phyloP scores from a whole-genome alignment of 2,113 vertebrate species.

The Haplotaxodon microlepis region DNA sequence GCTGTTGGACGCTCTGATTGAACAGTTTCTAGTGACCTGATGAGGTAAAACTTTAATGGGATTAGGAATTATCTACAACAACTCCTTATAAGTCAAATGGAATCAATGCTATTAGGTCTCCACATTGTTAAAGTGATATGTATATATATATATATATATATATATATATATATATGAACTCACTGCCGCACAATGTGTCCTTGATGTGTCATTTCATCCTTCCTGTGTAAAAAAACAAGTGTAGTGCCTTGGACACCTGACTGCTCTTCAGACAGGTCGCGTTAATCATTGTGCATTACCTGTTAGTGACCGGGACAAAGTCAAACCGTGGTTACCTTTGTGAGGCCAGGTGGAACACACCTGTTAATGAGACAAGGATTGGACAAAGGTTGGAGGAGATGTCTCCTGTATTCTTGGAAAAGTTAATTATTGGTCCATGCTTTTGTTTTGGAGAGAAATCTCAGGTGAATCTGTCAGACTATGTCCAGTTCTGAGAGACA shows the following conservation, averaged over 20 bases:
- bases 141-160: background rate
- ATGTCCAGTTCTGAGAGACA: conserved; percentile 39
- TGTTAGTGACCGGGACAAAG: conserved; percentile 42
- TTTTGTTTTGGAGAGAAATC: background rate
- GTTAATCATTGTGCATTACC: conserved; percentile 63
- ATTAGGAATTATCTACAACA: background rate
- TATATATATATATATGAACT: background rate
- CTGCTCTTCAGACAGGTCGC: background rate
- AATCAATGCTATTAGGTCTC: background rate
- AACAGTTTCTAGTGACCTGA: background rate
- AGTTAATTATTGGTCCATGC: conserved; percentile 39
- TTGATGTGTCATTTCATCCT: background rate
- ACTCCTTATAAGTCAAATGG: background rate
- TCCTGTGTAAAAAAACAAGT: background rate
- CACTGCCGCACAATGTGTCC: background rate
- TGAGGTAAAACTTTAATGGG: background rate
- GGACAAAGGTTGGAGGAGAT: background rate
- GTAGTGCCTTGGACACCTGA: conserved; percentile 5
- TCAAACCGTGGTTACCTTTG: background rate
- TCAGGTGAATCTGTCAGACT: conserved; percentile 61
- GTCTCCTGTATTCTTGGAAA: background rate
- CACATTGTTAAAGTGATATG: background rate
- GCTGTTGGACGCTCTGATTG: background rate
- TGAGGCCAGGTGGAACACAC: conserved; percentile 44
- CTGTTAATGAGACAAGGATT: background rate